These are phyloP conservation scores for Listronotus oregonensis DNA, from an alignment of 1,140 invertebrate genomes.

Conservation along the genomic window DNA sequence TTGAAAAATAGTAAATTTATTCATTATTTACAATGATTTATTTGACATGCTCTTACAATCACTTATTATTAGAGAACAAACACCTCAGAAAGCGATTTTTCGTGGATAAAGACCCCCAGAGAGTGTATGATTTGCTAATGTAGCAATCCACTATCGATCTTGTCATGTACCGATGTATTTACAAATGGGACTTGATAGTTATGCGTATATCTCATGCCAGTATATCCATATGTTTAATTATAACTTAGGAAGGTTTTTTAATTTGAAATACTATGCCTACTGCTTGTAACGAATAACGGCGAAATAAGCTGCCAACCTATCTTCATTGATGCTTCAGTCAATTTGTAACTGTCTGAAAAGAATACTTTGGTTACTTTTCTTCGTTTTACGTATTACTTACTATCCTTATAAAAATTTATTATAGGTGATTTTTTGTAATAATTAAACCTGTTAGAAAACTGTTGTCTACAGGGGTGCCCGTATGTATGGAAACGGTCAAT, in stretches of 20 bases:
- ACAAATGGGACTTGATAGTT: slow-evolving; percentile 29
- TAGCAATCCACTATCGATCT: slow-evolving; percentile 17
- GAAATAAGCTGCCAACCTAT: slow-evolving; percentile 17
- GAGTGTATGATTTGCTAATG: slow-evolving; percentile 23
- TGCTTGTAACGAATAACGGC: neutral
- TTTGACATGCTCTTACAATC: no score
- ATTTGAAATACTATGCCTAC: slow-evolving; percentile 14
- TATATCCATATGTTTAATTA: slow-evolving; percentile 8
- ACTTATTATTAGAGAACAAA: no score
- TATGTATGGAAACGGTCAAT: no score
- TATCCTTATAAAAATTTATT: no score
- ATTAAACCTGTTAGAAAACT: no score
- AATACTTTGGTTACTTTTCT: neutral
- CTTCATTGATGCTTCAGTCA: slow-evolving; percentile 24
- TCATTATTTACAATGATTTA: no score
- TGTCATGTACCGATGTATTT: slow-evolving; percentile 26
- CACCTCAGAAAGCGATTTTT: no score
- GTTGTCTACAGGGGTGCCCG: no score
- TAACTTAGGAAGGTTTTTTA: slow-evolving; percentile 3
- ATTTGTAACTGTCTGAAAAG: slow-evolving; percentile 19
- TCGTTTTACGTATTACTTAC: neutral
- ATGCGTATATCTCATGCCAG: slow-evolving; percentile 6
- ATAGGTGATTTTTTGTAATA: no score
- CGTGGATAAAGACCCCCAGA: slow-evolving; percentile 3
- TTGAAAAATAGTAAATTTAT: no score